phyloP scores from a whole-genome alignment of 2,113 vertebrate genomes.

The Elachura formosa region DNA sequence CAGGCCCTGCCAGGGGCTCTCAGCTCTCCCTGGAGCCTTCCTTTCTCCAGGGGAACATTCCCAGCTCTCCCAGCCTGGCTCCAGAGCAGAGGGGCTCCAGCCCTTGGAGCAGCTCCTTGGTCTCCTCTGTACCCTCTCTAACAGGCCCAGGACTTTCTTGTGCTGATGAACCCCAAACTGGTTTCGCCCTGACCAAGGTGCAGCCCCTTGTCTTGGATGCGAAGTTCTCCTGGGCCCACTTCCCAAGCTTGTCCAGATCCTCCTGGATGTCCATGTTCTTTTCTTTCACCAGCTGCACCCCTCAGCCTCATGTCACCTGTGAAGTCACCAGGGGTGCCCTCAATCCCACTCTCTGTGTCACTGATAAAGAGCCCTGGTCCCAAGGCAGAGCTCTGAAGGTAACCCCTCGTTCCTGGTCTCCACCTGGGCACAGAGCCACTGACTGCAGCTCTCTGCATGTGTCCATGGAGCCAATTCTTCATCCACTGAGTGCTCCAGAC shows the following conservation, averaged over 20 bases:
- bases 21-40: not conserved
- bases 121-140: not conserved
- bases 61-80: not conserved
- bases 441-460: not conserved
- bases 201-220: not conserved
- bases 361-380: not conserved
- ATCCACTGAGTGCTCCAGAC: not conserved
- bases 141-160: not conserved
- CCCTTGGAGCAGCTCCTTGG: accelerated
- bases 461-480: not conserved
- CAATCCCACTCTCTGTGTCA: not conserved
- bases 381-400: not conserved
- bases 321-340: too few species aligned
- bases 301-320: not conserved
- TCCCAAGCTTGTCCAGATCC: not conserved
- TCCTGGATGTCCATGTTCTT: not conserved
- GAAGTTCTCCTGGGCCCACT: not conserved
- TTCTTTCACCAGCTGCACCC: not conserved
- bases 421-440: not conserved
- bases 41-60: not conserved
- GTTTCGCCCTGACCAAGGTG: not conserved
- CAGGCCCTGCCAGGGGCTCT: accelerated
- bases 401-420: not conserved
- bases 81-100: not conserved
- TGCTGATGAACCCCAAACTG: not conserved